Conservation (phyloP, 2,797 vertebrate species). For the Mastacembelus armatus region DNA sequence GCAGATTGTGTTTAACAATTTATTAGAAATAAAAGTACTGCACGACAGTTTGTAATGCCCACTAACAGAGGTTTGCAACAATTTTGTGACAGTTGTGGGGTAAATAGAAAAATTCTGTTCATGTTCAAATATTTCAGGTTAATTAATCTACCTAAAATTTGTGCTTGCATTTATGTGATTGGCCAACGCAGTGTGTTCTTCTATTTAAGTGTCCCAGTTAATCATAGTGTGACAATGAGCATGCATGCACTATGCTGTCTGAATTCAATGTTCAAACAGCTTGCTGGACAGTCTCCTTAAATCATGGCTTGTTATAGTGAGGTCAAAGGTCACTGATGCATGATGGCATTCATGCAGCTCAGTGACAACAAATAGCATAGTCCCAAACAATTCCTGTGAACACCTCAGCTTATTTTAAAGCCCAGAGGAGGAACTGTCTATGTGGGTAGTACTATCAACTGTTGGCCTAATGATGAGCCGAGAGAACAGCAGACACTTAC, state of each 20-base stretch:
- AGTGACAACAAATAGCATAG: constrained; percentile 18
- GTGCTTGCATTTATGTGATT: neutral
- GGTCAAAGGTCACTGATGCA: constrained; percentile 72
- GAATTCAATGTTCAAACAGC: too few species aligned
- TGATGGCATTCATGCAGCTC: constrained; percentile 34
- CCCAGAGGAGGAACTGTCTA: neutral
- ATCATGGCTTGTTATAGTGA: constrained; percentile 10
- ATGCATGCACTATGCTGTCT: neutral
- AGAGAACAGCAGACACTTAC: neutral
- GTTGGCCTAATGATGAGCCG: constrained; percentile 1
- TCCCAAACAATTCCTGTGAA: constrained; percentile 43
- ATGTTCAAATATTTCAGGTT: neutral
- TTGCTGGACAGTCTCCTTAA: too few species aligned
- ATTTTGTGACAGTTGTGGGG: rapidly evolving
- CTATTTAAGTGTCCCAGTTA: neutral
- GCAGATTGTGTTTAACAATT: too few species aligned
- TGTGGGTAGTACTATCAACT: constrained; percentile 1
- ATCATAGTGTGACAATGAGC: neutral
- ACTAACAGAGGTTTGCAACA: neutral
- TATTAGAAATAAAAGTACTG: neutral
- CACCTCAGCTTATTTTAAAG: constrained; percentile 45
- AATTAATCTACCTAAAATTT: neutral
- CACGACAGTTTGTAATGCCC: neutral
- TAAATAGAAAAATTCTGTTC: neutral
- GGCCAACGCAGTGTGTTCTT: too few species aligned